Evolutionary conservation across 2,113 vertebrate genomes (phyloP), one percentile per base, ranked within the genome.

Genomic region (Pterophyllum scalare): DNA sequence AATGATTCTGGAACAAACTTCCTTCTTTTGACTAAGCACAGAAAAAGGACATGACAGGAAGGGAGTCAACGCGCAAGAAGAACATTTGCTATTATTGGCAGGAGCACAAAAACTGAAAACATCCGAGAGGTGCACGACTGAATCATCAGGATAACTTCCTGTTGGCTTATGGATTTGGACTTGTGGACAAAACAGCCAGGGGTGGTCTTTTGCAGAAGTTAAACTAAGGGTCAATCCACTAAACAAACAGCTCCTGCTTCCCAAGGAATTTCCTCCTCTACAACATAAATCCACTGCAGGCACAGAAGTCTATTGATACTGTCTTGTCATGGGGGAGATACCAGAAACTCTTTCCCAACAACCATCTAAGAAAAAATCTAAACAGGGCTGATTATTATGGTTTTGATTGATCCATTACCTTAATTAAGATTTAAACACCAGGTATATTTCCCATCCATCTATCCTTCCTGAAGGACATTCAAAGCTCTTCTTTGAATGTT

Each of bases 41-140:
- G 60, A 84, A 82, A 89, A 86, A 67, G 62, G 19, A 19, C 67
- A 83, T 59, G 81, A 72, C 79, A 92, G 92, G 93, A 94, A 85
- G 86, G 92, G 89, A 87, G 89, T 81, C 26, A 65, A 89, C 86
- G 54, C 46, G 75, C 28, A n/a, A 83, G 85, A 90, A 83, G 59
- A 87, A 79, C 26, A 43, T 70, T 6, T 46, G 59, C 2, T 33
- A 87, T 86, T 79, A 80, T 80, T 82, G 62, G 76, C 54, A 40
- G 6, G 10, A 14, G 38, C 31, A 64, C 59, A 79, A 38, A 84
- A 19, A 40, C 38, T 28, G 76, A 85, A 83, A 75, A 90, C 76
- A 83, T 88, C 83, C 28, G 67, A 88, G 82, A 86, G 19, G 61
- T 80, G 67, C 60, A 24, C 15, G 28, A 20, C 22, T 84, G 40